Percentiles rank a stretch among this genome's conserved stretches.
phyloP scores from a whole-genome alignment of 1,140 invertebrate genomes.

The Latrodectus geometricus region DNA sequence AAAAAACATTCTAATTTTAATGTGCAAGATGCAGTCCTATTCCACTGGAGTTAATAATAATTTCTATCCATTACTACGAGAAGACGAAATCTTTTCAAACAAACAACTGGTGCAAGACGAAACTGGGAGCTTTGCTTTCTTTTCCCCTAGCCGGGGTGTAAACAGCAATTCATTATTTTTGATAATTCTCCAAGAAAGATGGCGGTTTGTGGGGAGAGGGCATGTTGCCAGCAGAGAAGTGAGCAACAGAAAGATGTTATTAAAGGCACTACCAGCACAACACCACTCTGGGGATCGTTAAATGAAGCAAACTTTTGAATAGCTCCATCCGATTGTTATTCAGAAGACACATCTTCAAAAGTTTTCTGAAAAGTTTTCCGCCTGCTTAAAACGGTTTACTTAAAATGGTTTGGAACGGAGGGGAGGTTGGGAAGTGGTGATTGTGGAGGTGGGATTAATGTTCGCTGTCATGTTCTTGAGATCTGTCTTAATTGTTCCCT shows the following conservation, averaged over 20 bases:
- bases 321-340: neutral
- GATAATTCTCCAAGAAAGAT: neutral
- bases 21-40: too few relatives aligned
- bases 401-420: neutral
- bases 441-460: neutral
- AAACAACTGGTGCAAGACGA: neutral
- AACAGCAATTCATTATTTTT: conserved; percentile 2
- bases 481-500: too few relatives aligned
- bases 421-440: neutral
- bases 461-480: too few relatives aligned
- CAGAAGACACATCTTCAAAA: neutral
- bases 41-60: too few relatives aligned
- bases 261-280: neutral
- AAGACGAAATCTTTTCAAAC: neutral
- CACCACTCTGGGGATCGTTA: neutral
- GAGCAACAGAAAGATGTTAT: neutral
- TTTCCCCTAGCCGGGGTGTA: neutral
- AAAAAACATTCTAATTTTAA: too few relatives aligned
- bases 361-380: neutral
- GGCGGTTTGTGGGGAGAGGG: too few relatives aligned
- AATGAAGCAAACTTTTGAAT: neutral
- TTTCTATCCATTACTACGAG: too few relatives aligned
- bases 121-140: neutral
- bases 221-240: neutral
- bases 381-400: neutral